phyloP scores from a whole-genome alignment of 2,113 vertebrate species.

The Gadus macrocephalus region DNA sequence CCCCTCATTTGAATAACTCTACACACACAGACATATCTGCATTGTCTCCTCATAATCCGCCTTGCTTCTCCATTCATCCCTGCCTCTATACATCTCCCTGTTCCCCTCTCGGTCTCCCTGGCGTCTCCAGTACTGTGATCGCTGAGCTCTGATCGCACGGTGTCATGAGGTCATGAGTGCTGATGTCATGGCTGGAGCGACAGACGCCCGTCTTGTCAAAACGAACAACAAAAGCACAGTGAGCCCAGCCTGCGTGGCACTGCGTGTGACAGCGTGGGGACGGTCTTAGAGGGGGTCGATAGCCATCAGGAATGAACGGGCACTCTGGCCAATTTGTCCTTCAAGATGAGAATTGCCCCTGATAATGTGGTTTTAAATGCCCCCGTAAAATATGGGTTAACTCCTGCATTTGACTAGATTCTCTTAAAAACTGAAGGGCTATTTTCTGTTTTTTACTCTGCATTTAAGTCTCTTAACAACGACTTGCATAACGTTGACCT shows the following conservation, averaged over 20 bases:
- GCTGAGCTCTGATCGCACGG: slow-evolving; percentile 1
- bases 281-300: background rate
- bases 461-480: too few species aligned
- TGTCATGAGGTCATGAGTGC: background rate
- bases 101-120: background rate
- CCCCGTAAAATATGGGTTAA: too few species aligned
- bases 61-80: background rate
- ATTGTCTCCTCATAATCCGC: background rate
- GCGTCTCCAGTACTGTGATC: background rate
- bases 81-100: too few species aligned
- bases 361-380: too few species aligned
- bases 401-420: too few species aligned
- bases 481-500: too few species aligned
- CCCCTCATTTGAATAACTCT: background rate
- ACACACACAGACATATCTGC: background rate
- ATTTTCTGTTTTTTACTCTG: too few species aligned
- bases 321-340: too few species aligned
- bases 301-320: too few species aligned
- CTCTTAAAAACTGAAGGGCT: too few species aligned
- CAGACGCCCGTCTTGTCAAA: background rate
- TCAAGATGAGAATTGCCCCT: too few species aligned
- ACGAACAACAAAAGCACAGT: background rate
- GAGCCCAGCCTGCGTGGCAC: background rate
- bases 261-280: background rate
- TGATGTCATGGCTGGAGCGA: slow-evolving; percentile 6